Base-by-base conservation (phyloP, 2,888 invertebrate genomes). In the Plebejus melissa region DNA sequence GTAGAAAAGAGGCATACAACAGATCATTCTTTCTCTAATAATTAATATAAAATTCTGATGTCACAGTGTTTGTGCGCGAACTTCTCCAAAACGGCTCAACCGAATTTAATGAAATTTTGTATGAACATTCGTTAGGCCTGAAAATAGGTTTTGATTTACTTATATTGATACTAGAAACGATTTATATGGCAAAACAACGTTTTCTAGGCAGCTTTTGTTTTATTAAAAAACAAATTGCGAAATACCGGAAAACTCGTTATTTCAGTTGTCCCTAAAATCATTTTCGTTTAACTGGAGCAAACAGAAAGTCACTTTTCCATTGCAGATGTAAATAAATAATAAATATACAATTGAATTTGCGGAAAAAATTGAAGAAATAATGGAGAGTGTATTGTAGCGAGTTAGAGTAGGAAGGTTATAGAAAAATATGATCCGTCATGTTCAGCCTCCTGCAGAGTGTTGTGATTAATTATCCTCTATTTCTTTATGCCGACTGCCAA, bases 281-380 rank as follows among this genome's bases (percentile, higher is more conserved):
- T 6, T 58, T 58, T 58, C 22, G 46, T 11, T 46, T 46, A 22
- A 22, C 4, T n/a, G n/a, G 6, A 58, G n/a, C 58, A 58, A 58
- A 22, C 58, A 58, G 6, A 22, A n/a, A 2, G 9, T 46, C 2
- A 46, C 9, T 65, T 65, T 4, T 28, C 16, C 11, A 65, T 65
- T 11, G 28, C 60, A 65, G 65, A 65, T 65, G 65, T 65, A 65
- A 65, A 65, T 65, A 65, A 32, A 36, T 32, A 28, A 28, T 32
- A 65, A 65, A 65, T 65, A 65, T 65, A 36, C 60, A 28, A 28
- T 32, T 65, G 13, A 13, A 32, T 65, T 32, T 13, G 5, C 36
- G 65, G 13, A 32, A 65, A 32, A 65, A 32, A 13, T 5, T 4
- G 4, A 36, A 6, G 32, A 22, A 22, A 65, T 36, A 60, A 32